These are phyloP conservation scores for Kryptolebias marmoratus DNA, from an alignment of 2,113 vertebrate species.

Conservation along the genomic window DNA sequence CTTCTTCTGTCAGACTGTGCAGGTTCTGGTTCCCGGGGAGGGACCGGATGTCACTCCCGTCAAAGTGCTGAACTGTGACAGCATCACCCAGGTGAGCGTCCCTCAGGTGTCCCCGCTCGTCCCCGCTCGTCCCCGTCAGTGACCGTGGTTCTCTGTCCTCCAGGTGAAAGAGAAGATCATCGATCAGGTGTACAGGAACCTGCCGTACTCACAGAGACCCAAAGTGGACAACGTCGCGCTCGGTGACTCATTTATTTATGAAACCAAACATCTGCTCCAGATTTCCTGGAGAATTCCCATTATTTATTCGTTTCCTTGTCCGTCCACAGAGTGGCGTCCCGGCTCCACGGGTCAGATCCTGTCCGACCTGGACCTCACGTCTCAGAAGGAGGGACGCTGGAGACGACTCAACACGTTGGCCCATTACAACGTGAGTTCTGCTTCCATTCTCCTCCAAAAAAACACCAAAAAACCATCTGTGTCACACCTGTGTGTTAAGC, in stretches of 20 bases:
- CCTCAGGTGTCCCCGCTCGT: background rate
- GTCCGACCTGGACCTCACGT: constrained; percentile 95
- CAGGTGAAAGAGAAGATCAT: constrained; percentile 97
- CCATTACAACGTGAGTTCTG: constrained; percentile 91
- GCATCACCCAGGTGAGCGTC: constrained; percentile 86
- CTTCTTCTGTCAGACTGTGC: constrained; percentile 85
- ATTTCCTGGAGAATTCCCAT: too few species aligned
- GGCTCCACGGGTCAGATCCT: constrained; percentile 96
- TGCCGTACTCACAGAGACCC: constrained; percentile 92
- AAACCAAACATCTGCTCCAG: too few species aligned
- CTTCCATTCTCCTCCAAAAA: background rate
- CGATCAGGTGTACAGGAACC: constrained; percentile 93
- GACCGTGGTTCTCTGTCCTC: background rate
- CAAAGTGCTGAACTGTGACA: constrained; percentile 97
- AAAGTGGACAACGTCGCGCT: constrained; percentile 90
- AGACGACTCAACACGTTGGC: constrained; percentile 93
- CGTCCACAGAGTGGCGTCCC: constrained; percentile 91
- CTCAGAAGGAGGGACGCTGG: constrained; percentile 93
- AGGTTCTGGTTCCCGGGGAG: constrained; percentile 92
- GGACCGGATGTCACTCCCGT: constrained; percentile 88
- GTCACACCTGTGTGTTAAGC: too few species aligned
- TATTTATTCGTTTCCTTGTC: background rate
- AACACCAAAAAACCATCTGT: too few species aligned
- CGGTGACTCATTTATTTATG: constrained; percentile 60
- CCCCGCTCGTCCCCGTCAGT: background rate